Conservation (phyloP, 2,888 invertebrate species). For the Lasioglossum figueresi region DNA sequence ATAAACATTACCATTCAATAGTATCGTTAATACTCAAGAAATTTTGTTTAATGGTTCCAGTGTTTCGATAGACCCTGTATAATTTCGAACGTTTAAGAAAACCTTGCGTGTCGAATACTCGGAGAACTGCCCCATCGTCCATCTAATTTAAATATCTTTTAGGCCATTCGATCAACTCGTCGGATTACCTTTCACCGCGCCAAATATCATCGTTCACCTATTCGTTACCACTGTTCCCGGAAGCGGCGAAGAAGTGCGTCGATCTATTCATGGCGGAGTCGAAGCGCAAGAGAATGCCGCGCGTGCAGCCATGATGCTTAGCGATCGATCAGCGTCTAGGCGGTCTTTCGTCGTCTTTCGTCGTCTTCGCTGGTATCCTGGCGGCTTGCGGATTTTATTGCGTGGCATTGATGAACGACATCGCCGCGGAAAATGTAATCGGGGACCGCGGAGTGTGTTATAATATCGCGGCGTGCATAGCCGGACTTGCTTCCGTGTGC, state of each 20-base stretch:
- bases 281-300: background rate
- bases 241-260: background rate
- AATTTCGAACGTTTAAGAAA: background rate
- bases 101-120: background rate
- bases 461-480: conserved; percentile 35
- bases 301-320: conserved; percentile 10
- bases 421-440: conserved; percentile 36
- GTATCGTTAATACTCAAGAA: no score
- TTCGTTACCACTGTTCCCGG: background rate
- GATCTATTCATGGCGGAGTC: background rate
- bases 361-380: background rate
- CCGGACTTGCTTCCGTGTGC: conserved; percentile 15
- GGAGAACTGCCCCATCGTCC: background rate
- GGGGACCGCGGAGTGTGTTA: conserved; percentile 33
- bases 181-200: background rate
- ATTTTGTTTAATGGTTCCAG: no score
- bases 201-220: conserved; percentile 18
- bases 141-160: background rate
- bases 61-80: background rate
- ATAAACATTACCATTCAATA: no score
- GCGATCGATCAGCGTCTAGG: conserved; percentile 32
- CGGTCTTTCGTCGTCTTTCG: background rate
- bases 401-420: conserved; percentile 63
- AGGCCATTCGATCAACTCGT: background rate
- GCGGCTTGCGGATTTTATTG: conserved; percentile 54